Evolutionary conservation across 2,113 vertebrate species (phyloP).

Genomic region (Rhinichthys klamathensis): DNA sequence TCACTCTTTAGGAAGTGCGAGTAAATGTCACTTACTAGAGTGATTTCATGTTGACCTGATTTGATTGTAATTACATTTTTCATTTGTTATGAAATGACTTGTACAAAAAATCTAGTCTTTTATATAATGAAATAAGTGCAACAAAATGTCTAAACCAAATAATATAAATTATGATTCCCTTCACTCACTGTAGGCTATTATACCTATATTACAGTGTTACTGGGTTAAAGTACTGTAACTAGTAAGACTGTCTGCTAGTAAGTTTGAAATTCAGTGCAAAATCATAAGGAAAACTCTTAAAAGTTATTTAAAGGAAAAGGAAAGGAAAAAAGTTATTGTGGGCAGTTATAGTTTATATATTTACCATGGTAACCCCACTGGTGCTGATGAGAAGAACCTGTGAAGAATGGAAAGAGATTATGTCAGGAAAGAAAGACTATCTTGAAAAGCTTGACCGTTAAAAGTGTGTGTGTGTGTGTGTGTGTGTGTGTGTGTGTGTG

Average conservation of each 20-base stretch:
- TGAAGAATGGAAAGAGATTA: slow-evolving; percentile 7
- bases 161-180: not conserved
- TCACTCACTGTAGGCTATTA: not conserved
- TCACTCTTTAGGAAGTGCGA: not conserved
- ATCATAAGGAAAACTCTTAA: not conserved
- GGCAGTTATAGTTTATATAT: not conserved
- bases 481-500: no score
- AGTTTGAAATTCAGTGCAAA: not conserved
- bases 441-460: not conserved
- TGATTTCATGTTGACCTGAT: not conserved
- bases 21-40: not conserved
- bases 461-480: no score
- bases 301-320: no score
- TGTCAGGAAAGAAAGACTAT: not conserved
- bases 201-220: not conserved
- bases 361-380: slow-evolving; percentile 57
- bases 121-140: not conserved
- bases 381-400: slow-evolving; percentile 47
- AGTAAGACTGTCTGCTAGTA: not conserved
- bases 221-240: not conserved
- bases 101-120: not conserved
- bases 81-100: not conserved
- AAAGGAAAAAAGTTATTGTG: not conserved
- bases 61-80: not conserved
- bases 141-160: not conserved